Conservation (phyloP, 2,888 invertebrate species). For the Linnaemya tessellans region DNA sequence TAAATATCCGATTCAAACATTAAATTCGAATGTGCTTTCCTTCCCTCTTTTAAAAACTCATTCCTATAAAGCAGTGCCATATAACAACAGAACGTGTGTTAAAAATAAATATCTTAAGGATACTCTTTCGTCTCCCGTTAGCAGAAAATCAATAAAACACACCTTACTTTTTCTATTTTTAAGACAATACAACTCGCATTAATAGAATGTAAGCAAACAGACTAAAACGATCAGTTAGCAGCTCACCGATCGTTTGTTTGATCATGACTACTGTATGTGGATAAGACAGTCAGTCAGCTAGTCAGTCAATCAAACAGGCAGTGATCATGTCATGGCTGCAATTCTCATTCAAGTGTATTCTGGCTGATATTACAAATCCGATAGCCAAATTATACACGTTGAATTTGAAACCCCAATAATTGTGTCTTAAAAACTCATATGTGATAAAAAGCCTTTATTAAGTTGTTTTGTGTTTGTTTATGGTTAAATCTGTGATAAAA, state of each 20-base stretch:
- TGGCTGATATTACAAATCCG: slow-evolving; percentile 49
- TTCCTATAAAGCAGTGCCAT: background rate
- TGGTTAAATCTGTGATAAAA: slow-evolving; percentile 59
- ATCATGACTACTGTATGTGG: slow-evolving; percentile 59
- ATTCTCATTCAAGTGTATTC: slow-evolving; percentile 58
- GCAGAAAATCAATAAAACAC: slow-evolving; percentile 33
- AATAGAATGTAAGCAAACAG: background rate
- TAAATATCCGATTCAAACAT: background rate
- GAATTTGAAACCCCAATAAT: slow-evolving; percentile 37
- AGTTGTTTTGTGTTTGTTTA: slow-evolving; percentile 53
- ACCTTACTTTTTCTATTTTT: slow-evolving; percentile 32
- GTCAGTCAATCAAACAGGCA: slow-evolving; percentile 10
- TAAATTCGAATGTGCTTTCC: background rate
- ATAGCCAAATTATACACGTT: slow-evolving; percentile 56
- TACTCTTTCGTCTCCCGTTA: background rate
- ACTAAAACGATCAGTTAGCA: slow-evolving; percentile 42
- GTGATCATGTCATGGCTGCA: slow-evolving; percentile 66
- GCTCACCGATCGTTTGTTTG: slow-evolving; percentile 33
- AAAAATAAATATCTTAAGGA: background rate
- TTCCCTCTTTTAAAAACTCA: background rate
- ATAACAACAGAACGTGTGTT: background rate
- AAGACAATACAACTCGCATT: background rate
- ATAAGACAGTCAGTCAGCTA: slow-evolving; percentile 17
- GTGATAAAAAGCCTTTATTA: slow-evolving; percentile 36
- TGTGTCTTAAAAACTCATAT: slow-evolving; percentile 44